These are phyloP conservation scores for Ferdinandea cuprea DNA, from an alignment of 2,888 invertebrate species.

Conservation along the genomic window DNA sequence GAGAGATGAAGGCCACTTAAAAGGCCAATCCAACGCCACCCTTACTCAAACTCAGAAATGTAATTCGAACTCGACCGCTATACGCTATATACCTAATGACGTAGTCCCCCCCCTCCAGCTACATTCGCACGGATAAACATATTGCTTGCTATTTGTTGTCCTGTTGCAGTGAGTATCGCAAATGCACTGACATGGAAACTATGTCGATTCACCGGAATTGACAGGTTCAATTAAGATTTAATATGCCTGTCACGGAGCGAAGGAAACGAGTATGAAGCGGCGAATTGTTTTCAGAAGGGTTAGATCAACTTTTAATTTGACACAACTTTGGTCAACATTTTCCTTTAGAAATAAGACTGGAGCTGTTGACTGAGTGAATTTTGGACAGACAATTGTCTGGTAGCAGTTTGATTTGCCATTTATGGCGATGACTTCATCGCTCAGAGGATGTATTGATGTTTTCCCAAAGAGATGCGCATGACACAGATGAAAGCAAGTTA, in stretches of 20 bases:
- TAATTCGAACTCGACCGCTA: slow-evolving; percentile 6
- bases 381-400: slow-evolving; percentile 23
- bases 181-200: slow-evolving; percentile 29
- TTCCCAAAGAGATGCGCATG: slow-evolving; percentile 18
- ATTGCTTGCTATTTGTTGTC: slow-evolving; percentile 3
- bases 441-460: neutral
- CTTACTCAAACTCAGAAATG: neutral
- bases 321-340: neutral
- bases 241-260: slow-evolving; percentile 26
- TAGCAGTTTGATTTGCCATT: slow-evolving; percentile 4
- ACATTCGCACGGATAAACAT: neutral
- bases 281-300: neutral
- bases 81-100: slow-evolving; percentile 9
- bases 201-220: slow-evolving; percentile 40
- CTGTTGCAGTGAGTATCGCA: slow-evolving; percentile 15
- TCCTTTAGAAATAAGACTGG: neutral
- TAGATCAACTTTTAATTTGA: neutral
- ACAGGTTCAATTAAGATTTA: slow-evolving; percentile 62
- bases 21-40: neutral
- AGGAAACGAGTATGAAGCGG: neutral
- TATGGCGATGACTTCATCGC: slow-evolving; percentile 32
- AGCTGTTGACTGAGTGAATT: neutral
- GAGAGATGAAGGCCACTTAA: slow-evolving; percentile 24
- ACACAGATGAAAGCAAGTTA: slow-evolving; percentile 1
- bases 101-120: neutral